phyloP scores from a whole-genome alignment of 2,113 vertebrate species.

The Boulengerochromis microlepis region DNA sequence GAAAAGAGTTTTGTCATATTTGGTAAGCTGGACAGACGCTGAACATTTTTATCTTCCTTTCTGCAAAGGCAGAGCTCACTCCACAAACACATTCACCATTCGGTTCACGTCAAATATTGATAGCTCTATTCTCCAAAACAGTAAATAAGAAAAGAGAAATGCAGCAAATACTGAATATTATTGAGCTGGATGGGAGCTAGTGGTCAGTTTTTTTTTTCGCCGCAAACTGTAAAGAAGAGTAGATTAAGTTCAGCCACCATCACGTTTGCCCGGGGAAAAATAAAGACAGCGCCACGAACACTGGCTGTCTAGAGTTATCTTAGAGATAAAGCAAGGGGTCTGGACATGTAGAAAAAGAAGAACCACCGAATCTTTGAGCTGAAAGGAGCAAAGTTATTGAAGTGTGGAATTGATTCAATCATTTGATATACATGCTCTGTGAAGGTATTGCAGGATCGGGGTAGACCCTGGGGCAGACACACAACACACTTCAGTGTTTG shows the following conservation, averaged over 20 bases:
- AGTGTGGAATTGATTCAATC: neutral
- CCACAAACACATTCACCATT: neutral
- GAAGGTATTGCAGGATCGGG: neutral
- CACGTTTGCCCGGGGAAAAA: neutral
- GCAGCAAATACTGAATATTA: neutral
- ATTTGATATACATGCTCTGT: neutral
- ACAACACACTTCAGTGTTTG: neutral
- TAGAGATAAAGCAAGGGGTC: neutral
- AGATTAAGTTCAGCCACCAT: neutral
- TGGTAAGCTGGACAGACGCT: neutral
- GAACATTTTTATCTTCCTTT: neutral
- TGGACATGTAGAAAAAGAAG: neutral
- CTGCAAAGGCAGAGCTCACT: neutral
- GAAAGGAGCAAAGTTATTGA: neutral
- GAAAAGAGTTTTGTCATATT: neutral
- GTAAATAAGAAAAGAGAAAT: neutral
- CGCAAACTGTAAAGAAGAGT: neutral
- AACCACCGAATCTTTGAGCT: neutral
- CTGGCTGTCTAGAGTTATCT: neutral
- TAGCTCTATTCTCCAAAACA: neutral
- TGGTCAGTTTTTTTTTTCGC: rapidly evolving
- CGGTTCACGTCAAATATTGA: neutral
- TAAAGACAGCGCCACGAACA: neutral
- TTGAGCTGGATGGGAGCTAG: neutral
- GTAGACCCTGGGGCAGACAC: neutral